Conservation (phyloP, 1,140 invertebrate species). For the Ridgeia piscesae region DNA sequence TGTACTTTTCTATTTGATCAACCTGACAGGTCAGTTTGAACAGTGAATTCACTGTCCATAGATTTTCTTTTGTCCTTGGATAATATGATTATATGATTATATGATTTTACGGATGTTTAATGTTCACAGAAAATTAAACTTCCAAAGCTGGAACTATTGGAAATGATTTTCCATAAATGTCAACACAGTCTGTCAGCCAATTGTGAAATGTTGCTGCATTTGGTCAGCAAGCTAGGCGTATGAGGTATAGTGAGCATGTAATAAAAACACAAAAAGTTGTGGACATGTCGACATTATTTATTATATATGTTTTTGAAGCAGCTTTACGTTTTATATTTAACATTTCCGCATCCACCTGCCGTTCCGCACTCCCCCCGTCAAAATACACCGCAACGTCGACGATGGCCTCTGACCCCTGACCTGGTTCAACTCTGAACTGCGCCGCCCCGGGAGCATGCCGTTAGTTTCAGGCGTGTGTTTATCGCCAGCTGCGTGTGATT, state of each 20-base stretch:
- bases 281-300: background rate
- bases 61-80: no score
- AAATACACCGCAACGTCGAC: background rate
- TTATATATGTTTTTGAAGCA: background rate
- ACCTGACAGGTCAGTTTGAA: no score
- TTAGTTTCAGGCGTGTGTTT: background rate
- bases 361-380: background rate
- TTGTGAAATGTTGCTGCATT: background rate
- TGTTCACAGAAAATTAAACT: no score
- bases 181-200: background rate
- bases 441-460: background rate
- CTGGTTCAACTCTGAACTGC: background rate
- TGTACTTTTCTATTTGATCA: no score
- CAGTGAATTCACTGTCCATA: no score
- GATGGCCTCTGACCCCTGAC: background rate
- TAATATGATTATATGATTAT: no score
- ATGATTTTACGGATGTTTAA: no score
- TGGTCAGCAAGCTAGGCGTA: background rate
- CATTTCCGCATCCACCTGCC: background rate
- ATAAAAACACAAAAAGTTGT: background rate
- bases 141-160: no score
- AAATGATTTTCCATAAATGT: background rate
- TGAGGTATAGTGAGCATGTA: background rate
- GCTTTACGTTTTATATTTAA: background rate
- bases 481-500: background rate